phyloP scores from a whole-genome alignment of 2,888 invertebrate species.

The Erannis defoliaria region DNA sequence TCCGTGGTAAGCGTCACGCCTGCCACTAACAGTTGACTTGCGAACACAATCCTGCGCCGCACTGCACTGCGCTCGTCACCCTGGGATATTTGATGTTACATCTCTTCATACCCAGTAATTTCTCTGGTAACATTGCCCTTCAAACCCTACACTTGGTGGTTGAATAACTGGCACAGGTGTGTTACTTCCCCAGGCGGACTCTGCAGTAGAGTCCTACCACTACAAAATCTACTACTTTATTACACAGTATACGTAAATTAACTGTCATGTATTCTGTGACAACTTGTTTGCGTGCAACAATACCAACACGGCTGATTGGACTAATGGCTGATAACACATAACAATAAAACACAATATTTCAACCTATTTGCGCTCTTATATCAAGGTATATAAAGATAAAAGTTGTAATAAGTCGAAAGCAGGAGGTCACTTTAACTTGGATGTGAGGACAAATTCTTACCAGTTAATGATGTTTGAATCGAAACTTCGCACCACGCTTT shows the following conservation, averaged over 20 bases:
- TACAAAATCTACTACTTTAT: not conserved
- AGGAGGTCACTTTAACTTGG: not conserved
- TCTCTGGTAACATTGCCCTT: no score
- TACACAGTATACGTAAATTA: not conserved
- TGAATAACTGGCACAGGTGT: no score
- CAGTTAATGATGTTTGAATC: conserved; percentile 50
- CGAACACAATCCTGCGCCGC: no score
- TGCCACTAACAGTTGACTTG: no score
- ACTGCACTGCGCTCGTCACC: no score
- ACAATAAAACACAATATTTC: not conserved
- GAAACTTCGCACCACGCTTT: conserved; percentile 60
- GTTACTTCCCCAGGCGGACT: no score
- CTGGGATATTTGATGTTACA: no score
- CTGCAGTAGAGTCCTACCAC: no score
- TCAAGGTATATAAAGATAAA: not conserved
- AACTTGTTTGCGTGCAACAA: conserved; percentile 25
- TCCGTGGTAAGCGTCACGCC: no score
- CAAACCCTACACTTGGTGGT: no score
- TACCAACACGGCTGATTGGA: conserved; percentile 15
- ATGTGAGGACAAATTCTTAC: conserved; percentile 42
- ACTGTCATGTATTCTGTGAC: conserved; percentile 1
- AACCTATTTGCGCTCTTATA: not conserved
- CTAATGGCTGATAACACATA: not conserved
- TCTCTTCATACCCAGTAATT: no score
- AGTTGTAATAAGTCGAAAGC: not conserved